Percentiles rank a stretch among this genome's conserved stretches.
phyloP scores from a whole-genome alignment of 2,888 invertebrate species.

The Spodoptera exigua region DNA sequence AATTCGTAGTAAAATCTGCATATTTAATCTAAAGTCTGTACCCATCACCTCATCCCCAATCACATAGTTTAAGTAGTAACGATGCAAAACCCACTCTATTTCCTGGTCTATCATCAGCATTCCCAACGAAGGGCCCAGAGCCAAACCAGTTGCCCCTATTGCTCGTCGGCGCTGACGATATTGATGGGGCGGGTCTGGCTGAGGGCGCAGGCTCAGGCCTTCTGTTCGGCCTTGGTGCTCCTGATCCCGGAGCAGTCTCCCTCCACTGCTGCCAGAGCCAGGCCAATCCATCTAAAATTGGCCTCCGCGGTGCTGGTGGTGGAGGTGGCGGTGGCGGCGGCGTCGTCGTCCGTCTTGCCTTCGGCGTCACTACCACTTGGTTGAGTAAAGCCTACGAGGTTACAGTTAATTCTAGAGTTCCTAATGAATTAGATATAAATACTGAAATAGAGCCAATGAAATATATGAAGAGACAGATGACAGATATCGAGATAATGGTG shows the following conservation, averaged over 20 bases:
- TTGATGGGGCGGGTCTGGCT: slow-evolving; percentile 67
- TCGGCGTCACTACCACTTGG: slow-evolving; percentile 89
- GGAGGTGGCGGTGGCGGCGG: slow-evolving; percentile 73
- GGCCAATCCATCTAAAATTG: slow-evolving; percentile 88
- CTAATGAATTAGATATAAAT: slow-evolving; percentile 63
- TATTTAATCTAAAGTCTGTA: slow-evolving; percentile 81
- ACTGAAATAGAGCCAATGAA: slow-evolving; percentile 54
- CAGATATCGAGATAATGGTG: slow-evolving; percentile 56
- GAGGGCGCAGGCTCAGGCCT: slow-evolving; percentile 70
- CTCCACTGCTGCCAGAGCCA: slow-evolving; percentile 90
- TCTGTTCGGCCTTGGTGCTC: slow-evolving; percentile 66
- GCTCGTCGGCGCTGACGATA: slow-evolving; percentile 73
- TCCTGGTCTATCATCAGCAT: slow-evolving; percentile 80
- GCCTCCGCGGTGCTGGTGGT: slow-evolving; percentile 83
- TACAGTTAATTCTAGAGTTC: slow-evolving; percentile 73
- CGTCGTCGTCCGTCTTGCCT: slow-evolving; percentile 81
- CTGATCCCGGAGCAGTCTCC: slow-evolving; percentile 83
- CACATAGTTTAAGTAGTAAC: slow-evolving; percentile 83
- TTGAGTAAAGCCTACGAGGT: slow-evolving; percentile 88
- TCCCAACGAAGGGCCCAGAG: slow-evolving; percentile 86
- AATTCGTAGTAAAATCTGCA: slow-evolving; percentile 47
- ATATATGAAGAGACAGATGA: slow-evolving; percentile 52
- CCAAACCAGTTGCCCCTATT: slow-evolving; percentile 84
- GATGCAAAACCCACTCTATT: slow-evolving; percentile 88
- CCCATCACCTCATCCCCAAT: slow-evolving; percentile 85